A percentile compares a stretch with the other conserved stretches of the same genome.
These are phyloP conservation scores for Platorchestia sp. DNA, from an alignment of 1,140 invertebrate species.

Conservation along the genomic window DNA sequence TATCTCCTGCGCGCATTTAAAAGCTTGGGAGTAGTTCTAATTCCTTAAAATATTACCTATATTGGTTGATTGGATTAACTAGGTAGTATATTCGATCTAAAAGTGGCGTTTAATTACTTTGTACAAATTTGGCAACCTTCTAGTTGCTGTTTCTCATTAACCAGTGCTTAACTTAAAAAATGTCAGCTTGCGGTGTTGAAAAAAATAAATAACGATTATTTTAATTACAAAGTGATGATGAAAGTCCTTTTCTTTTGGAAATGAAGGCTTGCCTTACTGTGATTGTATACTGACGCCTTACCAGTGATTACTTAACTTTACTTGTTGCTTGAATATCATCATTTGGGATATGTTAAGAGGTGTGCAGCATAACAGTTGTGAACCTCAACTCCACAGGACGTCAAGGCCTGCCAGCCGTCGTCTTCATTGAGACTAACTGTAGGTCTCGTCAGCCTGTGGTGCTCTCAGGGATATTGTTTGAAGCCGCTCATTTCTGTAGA, in stretches of 20 bases:
- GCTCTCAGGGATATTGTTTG: not conserved
- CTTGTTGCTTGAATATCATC: slow-evolving; percentile 45
- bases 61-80: not conserved
- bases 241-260: not conserved
- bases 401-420: not conserved
- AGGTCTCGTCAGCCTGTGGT: not conserved
- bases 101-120: not conserved
- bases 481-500: not conserved
- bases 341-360: slow-evolving; percentile 49
- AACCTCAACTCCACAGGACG: not conserved
- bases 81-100: not conserved
- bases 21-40: not conserved
- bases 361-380: not conserved
- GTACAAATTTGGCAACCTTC: not conserved
- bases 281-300: slow-evolving; percentile 53
- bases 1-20: not conserved
- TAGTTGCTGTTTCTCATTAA: not conserved
- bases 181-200: not conserved
- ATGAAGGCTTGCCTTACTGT: slow-evolving; percentile 51
- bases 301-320: slow-evolving; percentile 7
- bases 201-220: not conserved
- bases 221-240: not conserved
- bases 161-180: not conserved
- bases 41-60: not conserved
- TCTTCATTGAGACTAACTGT: not conserved